Evolutionary conservation across 2,797 vertebrate genomes (phyloP).

Genomic region (Arrhamphus sclerolepis): DNA sequence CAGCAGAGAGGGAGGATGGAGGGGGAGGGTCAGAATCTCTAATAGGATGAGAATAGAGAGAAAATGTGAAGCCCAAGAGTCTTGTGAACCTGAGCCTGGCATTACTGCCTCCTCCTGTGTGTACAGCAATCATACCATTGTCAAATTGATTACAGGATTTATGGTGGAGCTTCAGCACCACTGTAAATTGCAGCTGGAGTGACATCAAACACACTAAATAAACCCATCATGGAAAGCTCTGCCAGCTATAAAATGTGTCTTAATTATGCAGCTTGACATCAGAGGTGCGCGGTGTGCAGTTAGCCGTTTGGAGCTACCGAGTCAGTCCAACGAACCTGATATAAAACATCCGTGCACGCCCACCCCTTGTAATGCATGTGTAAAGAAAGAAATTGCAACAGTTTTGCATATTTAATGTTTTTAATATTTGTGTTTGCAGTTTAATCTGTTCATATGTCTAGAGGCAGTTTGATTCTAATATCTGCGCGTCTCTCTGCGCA

Average conservation of each 20-base stretch:
- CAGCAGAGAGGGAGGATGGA: constrained; percentile 71
- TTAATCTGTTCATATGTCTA: constrained; percentile 38
- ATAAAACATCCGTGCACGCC: constrained; percentile 1
- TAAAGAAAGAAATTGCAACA: constrained; percentile 43
- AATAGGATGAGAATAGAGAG: constrained; percentile 80
- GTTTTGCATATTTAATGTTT: constrained; percentile 27
- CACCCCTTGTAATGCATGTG: constrained; percentile 13
- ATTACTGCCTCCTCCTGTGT: constrained; percentile 70
- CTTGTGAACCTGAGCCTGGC: constrained; percentile 75
- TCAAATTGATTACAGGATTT: constrained; percentile 71
- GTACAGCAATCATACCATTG: constrained; percentile 75
- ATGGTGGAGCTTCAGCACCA: constrained; percentile 54
- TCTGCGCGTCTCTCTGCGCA: constrained; percentile 38
- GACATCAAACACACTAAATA: constrained; percentile 59
- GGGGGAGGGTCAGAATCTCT: constrained; percentile 83
- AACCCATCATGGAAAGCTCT: constrained; percentile 42
- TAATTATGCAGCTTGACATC: constrained; percentile 52
- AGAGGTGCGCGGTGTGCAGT: constrained; percentile 24
- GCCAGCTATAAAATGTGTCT: constrained; percentile 48
- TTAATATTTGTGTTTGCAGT: constrained; percentile 24
- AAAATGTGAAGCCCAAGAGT: constrained; percentile 77
- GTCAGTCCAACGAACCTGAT: constrained; percentile 6
- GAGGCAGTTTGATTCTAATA: constrained; percentile 53
- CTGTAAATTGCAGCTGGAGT: constrained; percentile 57
- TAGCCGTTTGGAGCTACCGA: constrained; percentile 1